Base-by-base conservation (phyloP, 2,888 invertebrate genomes). In the Hemicrepidius hirtus region DNA sequence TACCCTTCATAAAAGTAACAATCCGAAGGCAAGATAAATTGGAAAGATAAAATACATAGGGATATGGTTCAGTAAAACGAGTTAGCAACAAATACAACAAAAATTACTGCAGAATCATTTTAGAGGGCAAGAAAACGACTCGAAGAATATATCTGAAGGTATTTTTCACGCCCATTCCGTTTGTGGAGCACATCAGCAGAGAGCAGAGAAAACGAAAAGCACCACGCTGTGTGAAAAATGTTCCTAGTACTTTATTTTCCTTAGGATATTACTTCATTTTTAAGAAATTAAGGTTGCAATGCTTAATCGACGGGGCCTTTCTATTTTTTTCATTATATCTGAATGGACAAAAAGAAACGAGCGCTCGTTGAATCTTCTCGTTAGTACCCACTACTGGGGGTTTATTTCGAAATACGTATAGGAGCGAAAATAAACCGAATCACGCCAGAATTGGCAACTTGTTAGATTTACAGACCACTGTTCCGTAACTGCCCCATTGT, bases 391-490 rank as follows among this genome's bases (percentile, higher is more conserved):
- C 66, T 66, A 24, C 40, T 66, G 28, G 55, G 41, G 57, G 50
- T 69, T 69, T 63, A 69, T 69, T 69, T 55, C 69, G 63, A 55
- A 69, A 46, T 50, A 55, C 63, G 53, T 53, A 13, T 12, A 50
- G 18, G 50, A 18, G 63, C 50, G 55, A 55, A 63, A 69, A 69
- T 69, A 64, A 72, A 72, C 63, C 49, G 62, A 72, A 72, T 68
- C 72, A 68, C 57, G 63, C 13, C 57, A 63, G 57, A 72, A 72
- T 72, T 72, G 68, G 72, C 72, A 72, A 72, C 72, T 72, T 72
- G 72, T 72, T 72, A 72, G 72, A 72, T 72, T 72, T 72, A 72
- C 63, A 68, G 63, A 50, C 57, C 63, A 28, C 41, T 41, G 63
- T 68, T 72, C 63, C 64, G 55, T 68, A 72, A 68, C 68, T 72